Base-by-base conservation (phyloP, 2,797 vertebrate species). In the Vultur gryphus region DNA sequence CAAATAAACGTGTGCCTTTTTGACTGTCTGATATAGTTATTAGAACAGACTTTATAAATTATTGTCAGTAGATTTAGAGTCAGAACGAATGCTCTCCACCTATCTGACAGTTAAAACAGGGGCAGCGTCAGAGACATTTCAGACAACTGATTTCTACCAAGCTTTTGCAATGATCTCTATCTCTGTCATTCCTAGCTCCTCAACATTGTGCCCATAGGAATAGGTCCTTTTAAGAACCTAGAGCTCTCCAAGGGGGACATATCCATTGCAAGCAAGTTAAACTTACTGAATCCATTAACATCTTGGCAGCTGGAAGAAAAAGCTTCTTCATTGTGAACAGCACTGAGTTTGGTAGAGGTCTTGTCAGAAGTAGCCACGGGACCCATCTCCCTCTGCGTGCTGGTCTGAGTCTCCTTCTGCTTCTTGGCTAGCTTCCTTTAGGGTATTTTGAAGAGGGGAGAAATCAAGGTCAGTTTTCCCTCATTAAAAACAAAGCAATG, bases 341-440 rank as follows among this genome's bases (percentile, higher is more conserved):
- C 98, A 97, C 98, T 99, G 97, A 99, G 99, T 97, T 99, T 99
- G 84, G 98, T 97, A 89, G 98, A 98, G 94, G 99, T 99, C 97
- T 99, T 99, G 97, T 99, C 99, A 0, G 99, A 98, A 1, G 98
- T 96, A 97, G 98, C 98, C 94, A 99, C 99, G 0, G 99, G 99
- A 23, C 99, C 99, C 99, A 99, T 99, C 98, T 99, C 99, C 94
- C 99, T 98, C 98, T 99, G 99, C 1, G 99, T 99, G 98, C 99
- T 99, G 97, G 98, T 99, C 94, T 99, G 99, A 2, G 99, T 99
- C 98, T 99, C 99, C 98, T 99, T 99, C 98, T 99, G 99, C 98
- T 99, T 99, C 98, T 99, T 99, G 43, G 99, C 99, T 98, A 99
- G 97, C 98, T 99, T 99, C 98, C 99, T 99, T 97, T 95, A 98